Evolutionary conservation across 2,113 vertebrate genomes (phyloP).

Genomic region (Athene cunicularia): DNA sequence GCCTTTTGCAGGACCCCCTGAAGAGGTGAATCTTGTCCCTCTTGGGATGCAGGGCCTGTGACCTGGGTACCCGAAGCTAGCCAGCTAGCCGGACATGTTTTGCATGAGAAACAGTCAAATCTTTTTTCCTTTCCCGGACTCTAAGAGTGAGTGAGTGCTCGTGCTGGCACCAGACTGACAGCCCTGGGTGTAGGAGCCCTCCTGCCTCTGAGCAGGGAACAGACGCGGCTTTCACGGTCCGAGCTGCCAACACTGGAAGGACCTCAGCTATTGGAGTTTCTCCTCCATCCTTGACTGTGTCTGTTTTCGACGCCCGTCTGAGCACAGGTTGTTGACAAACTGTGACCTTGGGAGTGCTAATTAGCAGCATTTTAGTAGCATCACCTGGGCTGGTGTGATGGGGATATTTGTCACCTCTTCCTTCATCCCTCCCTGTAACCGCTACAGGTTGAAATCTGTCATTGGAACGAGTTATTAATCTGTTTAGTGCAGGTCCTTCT

Average conservation of each 20-base stretch:
- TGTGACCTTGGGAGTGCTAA: neutral
- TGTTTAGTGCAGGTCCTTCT: neutral
- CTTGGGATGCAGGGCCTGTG: neutral
- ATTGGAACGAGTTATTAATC: neutral
- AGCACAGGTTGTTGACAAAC: neutral
- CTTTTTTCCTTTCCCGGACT: neutral
- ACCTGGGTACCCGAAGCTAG: neutral
- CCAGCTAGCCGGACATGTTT: neutral
- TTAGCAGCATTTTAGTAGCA: neutral
- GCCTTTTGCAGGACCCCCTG: neutral
- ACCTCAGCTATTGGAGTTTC: neutral
- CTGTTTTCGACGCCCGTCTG: neutral
- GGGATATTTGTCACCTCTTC: neutral
- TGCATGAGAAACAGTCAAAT: neutral
- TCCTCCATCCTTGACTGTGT: neutral
- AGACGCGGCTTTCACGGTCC: neutral
- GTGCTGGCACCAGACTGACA: neutral
- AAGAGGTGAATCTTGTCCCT: neutral
- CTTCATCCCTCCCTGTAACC: neutral
- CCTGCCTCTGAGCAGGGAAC: neutral
- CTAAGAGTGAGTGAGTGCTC: neutral
- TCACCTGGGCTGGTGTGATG: neutral
- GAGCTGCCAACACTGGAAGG: neutral
- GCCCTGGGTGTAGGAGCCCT: neutral
- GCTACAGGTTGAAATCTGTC: neutral